Evolutionary conservation across 2,797 vertebrate species (phyloP).

Genomic region (Myoxocephalus aenaeus): DNA sequence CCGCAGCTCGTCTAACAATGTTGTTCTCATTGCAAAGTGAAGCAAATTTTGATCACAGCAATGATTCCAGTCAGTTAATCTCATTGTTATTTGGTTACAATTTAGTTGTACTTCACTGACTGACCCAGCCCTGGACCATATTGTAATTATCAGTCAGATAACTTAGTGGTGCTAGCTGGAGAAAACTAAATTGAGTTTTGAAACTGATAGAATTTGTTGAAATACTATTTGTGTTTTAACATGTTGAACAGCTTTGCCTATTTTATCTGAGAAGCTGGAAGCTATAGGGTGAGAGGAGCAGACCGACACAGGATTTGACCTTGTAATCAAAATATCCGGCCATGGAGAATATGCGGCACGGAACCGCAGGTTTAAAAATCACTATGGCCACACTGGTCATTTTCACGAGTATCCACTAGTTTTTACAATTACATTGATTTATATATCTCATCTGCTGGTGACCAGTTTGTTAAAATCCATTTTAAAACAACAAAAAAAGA

Average conservation of each 20-base stretch:
- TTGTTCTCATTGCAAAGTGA: not conserved
- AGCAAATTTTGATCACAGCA: not conserved
- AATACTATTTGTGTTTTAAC: not conserved
- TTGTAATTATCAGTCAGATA: not conserved
- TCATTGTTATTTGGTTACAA: not conserved
- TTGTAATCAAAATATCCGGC: constrained; percentile 90
- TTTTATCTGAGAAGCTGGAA: constrained; percentile 18
- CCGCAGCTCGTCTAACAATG: not conserved
- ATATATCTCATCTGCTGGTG: not conserved
- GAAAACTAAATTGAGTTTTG: not conserved
- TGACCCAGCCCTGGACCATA: not conserved
- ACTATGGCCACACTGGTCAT: constrained; percentile 34
- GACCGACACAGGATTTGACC: constrained; percentile 82
- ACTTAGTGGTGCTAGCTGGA: not conserved
- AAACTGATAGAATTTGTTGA: not conserved
- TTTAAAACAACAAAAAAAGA: constrained; percentile 22
- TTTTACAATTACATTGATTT: not conserved
- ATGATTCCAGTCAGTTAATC: not conserved
- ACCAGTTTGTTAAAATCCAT: not conserved
- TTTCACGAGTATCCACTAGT: not conserved
- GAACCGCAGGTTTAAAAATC: constrained; percentile 84
- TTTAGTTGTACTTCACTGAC: not conserved
- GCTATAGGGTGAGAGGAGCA: constrained; percentile 71
- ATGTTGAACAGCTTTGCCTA: not conserved
- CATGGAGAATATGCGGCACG: constrained; percentile 84